Conservation (phyloP, 2,113 vertebrate species). For the Gila orcuttii region DNA sequence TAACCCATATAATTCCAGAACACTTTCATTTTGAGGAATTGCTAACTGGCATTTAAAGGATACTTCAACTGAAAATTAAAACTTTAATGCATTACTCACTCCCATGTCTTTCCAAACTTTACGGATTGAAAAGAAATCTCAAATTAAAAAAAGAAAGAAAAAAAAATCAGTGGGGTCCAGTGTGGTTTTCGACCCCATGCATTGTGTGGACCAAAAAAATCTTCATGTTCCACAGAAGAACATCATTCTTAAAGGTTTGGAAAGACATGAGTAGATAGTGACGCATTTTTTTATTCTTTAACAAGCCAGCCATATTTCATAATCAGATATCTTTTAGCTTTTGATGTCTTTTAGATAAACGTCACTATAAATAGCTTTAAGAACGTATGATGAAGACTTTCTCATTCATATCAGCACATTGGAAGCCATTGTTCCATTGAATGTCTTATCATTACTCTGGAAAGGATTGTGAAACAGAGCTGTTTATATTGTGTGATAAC, state of each 20-base stretch:
- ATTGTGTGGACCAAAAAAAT: too few species aligned
- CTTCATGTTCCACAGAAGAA: too few species aligned
- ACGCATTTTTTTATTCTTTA: not conserved
- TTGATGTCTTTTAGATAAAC: not conserved
- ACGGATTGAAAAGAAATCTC: not conserved
- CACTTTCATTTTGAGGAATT: not conserved
- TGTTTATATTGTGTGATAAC: conserved; percentile 15
- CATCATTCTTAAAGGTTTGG: not conserved
- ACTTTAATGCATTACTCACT: not conserved
- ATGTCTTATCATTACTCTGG: not conserved
- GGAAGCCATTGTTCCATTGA: conserved; percentile 12
- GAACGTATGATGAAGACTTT: not conserved
- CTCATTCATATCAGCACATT: conserved; percentile 9
- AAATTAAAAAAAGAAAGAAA: too few species aligned
- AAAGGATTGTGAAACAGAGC: conserved; percentile 8
- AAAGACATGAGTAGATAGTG: not conserved
- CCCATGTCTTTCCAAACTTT: not conserved
- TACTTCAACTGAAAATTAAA: not conserved
- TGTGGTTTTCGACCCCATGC: too few species aligned
- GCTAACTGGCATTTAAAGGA: not conserved
- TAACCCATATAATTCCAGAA: not conserved
- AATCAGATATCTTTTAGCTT: not conserved
- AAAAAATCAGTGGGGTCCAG: too few species aligned
- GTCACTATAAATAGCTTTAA: not conserved
- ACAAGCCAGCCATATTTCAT: conserved; percentile 3